Evolutionary conservation across 2,888 invertebrate species (phyloP), one percentile per base, ranked within the genome.

Genomic region (Rapana venosa): DNA sequence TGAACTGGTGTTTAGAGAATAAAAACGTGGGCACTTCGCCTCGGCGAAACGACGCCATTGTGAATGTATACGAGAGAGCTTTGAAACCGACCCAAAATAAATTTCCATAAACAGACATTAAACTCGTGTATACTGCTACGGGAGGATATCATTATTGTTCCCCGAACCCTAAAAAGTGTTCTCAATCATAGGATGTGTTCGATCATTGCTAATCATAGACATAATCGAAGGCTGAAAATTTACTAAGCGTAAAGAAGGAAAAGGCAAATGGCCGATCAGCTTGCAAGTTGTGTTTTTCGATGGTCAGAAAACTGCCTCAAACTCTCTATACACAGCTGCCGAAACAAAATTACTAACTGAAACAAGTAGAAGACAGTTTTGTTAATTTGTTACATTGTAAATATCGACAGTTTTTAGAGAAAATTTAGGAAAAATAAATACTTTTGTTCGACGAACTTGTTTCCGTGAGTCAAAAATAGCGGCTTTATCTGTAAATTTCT

Each of bases 191-290:
- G 30, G 8, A 74, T 15, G 5, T 35, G 20, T 79, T 17, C 26
- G 5, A 35, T 79, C 22, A 22, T 35, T 13, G 17, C 15, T 32
- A 35, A 35, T 35, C 15, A 35, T 15, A 17, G 32, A 20, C 15
- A 35, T 17, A 79, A 17, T 15, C 17, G 35, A 17, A 22, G 79
- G 0, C 22, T 32, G 35, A 35, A 47, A 47, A 83, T 83, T 47
- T 47, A 83, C 22, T 83, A 47, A 83, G 47, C 83, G 26, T 35
- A 83, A 83, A 83, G 83, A 83, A 20, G 26, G 79, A 26, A 22
- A 6, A 6, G 47, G n/a, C 6, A 8, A 83, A 83, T 79, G 83
- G 26, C 83, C 22, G 47, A 0, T 26, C 47, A 47, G n/a, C 6
- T 26, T 0, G 8, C 47, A 83, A 47, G 17, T 47, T 83, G 83